These are phyloP conservation scores for Zosterops lateralis DNA, from an alignment of 2,113 vertebrate genomes.

Conservation along the genomic window DNA sequence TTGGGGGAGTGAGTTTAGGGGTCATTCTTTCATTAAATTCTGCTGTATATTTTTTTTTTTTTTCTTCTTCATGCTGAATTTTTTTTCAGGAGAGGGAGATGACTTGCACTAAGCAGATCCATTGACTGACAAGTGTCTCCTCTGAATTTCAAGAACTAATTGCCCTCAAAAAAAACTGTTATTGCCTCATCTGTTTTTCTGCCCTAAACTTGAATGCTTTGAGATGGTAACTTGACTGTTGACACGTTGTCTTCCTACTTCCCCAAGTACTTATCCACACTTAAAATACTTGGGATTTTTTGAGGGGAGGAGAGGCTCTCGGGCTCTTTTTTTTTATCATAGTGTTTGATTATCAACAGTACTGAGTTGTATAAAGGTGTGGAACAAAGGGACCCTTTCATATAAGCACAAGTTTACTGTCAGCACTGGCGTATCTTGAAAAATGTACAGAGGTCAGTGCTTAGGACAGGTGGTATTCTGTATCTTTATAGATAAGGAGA, in stretches of 20 bases:
- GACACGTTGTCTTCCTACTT: conserved; percentile 19
- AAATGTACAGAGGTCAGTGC: not conserved
- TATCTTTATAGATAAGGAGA: not conserved
- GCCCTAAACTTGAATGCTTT: not conserved
- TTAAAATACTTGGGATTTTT: conserved; percentile 43
- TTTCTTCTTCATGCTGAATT: not conserved
- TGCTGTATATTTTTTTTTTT: accelerated
- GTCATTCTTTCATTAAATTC: not conserved
- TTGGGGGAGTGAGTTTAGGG: not conserved
- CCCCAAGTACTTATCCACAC: not conserved
- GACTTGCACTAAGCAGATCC: not conserved
- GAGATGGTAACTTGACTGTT: not conserved
- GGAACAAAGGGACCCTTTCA: conserved; percentile 13
- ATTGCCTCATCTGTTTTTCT: conserved; percentile 30
- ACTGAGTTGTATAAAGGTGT: not conserved
- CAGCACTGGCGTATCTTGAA: not conserved
- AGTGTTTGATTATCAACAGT: not conserved
- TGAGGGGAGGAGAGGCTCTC: not conserved
- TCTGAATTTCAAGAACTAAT: not conserved
- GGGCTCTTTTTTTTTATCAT: not conserved
- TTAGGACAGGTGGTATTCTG: not conserved
- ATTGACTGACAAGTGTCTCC: not conserved
- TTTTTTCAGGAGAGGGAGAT: not conserved
- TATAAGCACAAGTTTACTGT: not conserved
- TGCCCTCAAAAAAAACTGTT: not conserved